Evolutionary conservation across 92 coral and sea anemone species (phyloP), one percentile per base, ranked within the genome.

Genomic region (Epizoanthus scotinus): DNA sequence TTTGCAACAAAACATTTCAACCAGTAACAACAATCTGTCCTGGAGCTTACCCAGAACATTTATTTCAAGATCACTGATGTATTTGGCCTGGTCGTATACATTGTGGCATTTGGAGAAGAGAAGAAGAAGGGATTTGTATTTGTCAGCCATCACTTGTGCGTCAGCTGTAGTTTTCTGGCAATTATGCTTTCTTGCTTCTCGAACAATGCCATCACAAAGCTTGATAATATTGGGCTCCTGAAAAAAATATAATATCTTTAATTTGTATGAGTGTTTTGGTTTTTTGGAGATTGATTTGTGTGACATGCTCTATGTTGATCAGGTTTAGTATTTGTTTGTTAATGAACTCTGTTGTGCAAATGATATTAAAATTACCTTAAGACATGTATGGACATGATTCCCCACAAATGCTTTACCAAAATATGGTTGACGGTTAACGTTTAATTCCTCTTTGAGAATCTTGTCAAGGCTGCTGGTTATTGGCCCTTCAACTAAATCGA

Each of bases 201-300:
- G 25, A 8, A 69, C 74, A 42, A 69, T 40, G 57, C 74, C 74
- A 69, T 69, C 74, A 90, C 98, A 93, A 83, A 47, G 55, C 85
- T 79, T 67, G 58, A 49, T 52, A 58, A 59, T 77, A 58, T 83
- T 78, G 44, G 25, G 19, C 69, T 52, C 58, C 53, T 50, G 25
- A 60, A 78, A 84, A 42, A 10, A 42, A 1, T 31, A 31, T 1
- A 1, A 42, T 42, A 6, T 6, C 42, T 36, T 42, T 8, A 42
- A 42, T 42, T 42, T 4, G 49, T 42, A 6, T 42, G 7, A 42
- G 7, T 5, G 8, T 42, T 1, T 42, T 10, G 5, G 10, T 42
- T 42, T 42, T 8, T 42, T 42, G 7, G 0, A 42, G 0, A 42
- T 8, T 42, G 49, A 6, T 42, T 42, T 10, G 7, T 42, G 9